Conservation (phyloP, 2,113 vertebrate species). For the Ranitomeya variabilis region DNA sequence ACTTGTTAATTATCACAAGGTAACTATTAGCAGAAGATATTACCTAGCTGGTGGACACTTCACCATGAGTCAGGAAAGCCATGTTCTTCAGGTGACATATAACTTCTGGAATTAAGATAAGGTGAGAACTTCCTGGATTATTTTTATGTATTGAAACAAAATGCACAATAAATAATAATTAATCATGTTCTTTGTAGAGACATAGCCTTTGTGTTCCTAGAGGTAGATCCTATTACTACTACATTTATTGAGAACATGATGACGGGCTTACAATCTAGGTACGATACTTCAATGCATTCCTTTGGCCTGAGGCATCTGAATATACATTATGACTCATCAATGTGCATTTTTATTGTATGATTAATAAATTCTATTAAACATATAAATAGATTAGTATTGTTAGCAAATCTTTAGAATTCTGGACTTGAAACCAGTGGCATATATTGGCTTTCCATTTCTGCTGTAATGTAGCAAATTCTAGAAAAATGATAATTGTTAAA, state of each 20-base stretch:
- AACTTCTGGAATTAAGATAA: conserved; percentile 8
- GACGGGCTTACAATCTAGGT: background rate
- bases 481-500: background rate
- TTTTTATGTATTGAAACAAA: background rate
- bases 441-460: background rate
- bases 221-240: background rate
- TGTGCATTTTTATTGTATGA: background rate
- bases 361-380: background rate
- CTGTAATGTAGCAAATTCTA: background rate
- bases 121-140: conserved; percentile 22
- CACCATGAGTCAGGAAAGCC: conserved; percentile 21
- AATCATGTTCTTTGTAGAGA: background rate
- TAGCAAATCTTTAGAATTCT: background rate
- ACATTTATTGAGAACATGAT: background rate
- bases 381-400: background rate
- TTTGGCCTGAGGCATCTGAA: background rate
- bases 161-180: conserved; percentile 34
- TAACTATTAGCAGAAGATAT: background rate
- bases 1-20: background rate
- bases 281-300: conserved; percentile 3
- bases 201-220: background rate
- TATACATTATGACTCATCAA: conserved; percentile 20
- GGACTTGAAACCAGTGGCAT: background rate
- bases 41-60: background rate
- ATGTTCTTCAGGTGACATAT: conserved; percentile 12